These are phyloP conservation scores for Marmota monax DNA, from an alignment of 2,113 vertebrate species.

Conservation along the genomic window DNA sequence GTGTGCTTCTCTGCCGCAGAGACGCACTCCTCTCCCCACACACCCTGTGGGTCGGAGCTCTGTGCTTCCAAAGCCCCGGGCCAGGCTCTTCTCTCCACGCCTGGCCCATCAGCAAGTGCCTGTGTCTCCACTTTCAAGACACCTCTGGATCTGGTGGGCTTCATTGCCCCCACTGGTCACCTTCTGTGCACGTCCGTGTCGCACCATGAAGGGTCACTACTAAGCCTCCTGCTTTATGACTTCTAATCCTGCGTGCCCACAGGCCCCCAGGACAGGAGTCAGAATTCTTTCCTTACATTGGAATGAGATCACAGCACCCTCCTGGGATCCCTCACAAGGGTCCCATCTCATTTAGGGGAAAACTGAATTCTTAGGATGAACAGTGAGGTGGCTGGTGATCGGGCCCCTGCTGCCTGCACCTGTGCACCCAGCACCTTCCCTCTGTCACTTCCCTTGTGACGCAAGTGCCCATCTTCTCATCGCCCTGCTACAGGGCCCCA, in stretches of 20 bases:
- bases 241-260: fast-evolving
- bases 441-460: no score
- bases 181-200: fast-evolving
- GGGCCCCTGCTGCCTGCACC: background rate
- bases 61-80: fast-evolving
- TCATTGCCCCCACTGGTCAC: no score
- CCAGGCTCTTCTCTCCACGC: fast-evolving
- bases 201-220: fast-evolving
- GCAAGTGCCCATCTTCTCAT: background rate
- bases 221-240: background rate
- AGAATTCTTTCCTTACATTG: background rate
- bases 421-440: fast-evolving
- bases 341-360: background rate
- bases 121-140: fast-evolving
- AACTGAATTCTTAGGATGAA: background rate
- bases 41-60: background rate
- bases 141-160: background rate
- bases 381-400: background rate
- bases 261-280: background rate
- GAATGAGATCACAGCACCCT: no score
- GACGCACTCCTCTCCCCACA: background rate
- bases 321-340: fast-evolving
- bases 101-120: no score
- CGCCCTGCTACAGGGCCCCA: background rate
- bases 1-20: fast-evolving